Conservation (phyloP, 2,888 invertebrate species). For the Drymonia ruficornis region DNA sequence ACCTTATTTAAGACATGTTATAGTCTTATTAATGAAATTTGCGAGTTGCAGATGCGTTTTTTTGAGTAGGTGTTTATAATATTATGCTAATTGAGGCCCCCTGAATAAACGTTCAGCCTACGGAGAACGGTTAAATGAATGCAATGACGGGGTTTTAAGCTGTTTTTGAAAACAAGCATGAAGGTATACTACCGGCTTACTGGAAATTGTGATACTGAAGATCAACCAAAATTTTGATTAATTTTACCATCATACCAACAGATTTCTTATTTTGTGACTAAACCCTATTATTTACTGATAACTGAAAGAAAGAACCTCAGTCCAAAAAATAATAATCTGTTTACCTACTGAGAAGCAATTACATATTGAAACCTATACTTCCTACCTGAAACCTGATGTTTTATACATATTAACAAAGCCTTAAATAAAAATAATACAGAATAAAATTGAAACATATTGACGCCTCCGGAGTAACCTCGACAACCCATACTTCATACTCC, state of each 20-base stretch:
- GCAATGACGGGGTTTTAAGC: constrained; percentile 4
- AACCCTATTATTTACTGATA: no score
- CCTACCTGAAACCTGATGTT: neutral
- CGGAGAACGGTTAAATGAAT: constrained; percentile 26
- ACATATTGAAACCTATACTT: no score
- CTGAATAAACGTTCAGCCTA: constrained; percentile 16
- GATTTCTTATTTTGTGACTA: no score
- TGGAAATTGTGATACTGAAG: no score
- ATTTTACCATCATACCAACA: no score
- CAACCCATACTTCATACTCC: constrained; percentile 2
- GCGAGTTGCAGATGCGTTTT: constrained; percentile 37
- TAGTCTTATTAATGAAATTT: constrained; percentile 46
- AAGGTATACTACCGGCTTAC: no score
- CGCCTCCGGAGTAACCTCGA: neutral
- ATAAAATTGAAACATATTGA: neutral
- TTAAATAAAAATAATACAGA: neutral
- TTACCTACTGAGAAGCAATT: no score
- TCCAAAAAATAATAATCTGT: no score
- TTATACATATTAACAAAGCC: neutral
- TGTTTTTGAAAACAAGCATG: no score
- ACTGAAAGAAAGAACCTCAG: no score
- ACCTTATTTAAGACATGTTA: constrained; percentile 46
- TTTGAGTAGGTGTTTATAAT: constrained; percentile 38
- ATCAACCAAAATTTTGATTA: no score
- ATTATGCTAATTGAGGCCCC: constrained; percentile 35